phyloP scores from a whole-genome alignment of 1,140 invertebrate genomes.

The Dendrolimus punctatus region DNA sequence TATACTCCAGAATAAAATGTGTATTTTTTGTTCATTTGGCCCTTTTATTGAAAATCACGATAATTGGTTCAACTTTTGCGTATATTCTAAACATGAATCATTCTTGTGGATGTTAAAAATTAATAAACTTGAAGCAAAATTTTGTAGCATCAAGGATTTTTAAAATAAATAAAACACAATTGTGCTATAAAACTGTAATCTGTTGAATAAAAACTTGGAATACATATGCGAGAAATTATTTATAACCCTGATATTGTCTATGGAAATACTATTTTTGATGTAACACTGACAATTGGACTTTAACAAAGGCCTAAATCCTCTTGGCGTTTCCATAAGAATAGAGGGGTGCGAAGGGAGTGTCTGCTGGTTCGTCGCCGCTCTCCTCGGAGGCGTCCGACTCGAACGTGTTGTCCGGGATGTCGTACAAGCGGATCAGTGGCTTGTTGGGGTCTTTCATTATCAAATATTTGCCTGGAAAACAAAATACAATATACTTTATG shows the following conservation, averaged over 20 bases:
- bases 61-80: no score
- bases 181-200: slow-evolving; percentile 55
- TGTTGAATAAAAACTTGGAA: slow-evolving; percentile 49
- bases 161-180: slow-evolving; percentile 26
- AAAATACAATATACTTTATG: slow-evolving; percentile 1
- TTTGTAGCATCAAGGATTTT: neutral
- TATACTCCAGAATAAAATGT: no score
- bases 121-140: neutral
- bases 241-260: no score
- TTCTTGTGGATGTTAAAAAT: no score
- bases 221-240: slow-evolving; percentile 28
- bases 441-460: slow-evolving; percentile 99
- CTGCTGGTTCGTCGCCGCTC: slow-evolving; percentile 85
- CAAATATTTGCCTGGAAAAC: slow-evolving; percentile 82
- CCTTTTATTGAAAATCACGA: no score
- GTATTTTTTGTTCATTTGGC: no score
- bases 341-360: slow-evolving; percentile 72
- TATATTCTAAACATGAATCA: no score
- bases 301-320: slow-evolving; percentile 41
- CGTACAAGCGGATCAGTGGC: slow-evolving; percentile 95
- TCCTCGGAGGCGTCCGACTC: slow-evolving; percentile 97
- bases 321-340: slow-evolving; percentile 66
- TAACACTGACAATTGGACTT: slow-evolving; percentile 1
- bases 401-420: slow-evolving; percentile 98
- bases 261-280: slow-evolving; percentile 1